Evolutionary conservation across 2,888 invertebrate species (phyloP), one percentile per base, ranked within the genome.

Genomic region (Euzophera pinguis): DNA sequence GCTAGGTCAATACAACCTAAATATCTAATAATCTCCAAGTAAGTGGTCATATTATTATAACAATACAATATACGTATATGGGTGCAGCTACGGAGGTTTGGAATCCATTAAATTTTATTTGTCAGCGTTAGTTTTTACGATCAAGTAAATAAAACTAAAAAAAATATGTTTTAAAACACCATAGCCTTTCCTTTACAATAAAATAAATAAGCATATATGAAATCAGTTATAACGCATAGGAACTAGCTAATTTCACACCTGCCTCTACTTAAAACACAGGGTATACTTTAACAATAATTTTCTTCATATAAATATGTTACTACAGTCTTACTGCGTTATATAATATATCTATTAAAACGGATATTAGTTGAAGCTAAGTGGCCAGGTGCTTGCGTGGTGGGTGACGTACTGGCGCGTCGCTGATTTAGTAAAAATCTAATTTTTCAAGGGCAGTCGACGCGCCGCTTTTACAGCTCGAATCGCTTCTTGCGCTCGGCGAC

Each of bases 401-500:
- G 85, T 69, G 58, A 56, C 61, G 54, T 58, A 47, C 34, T 48
- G 52, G 17, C 49, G 43, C 32, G 32, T 32, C 10, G 9, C 8
- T 32, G 1, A 1, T 32, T 1, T 8, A 1, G 7, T 32, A 32
- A 32, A 32, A 32, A 32, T 10, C n/a, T 32, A 32, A 7, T 3
- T 22, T 22, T 22, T 5, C 3, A 5, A 22, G 22, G 22, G 22
- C 22, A 22, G 22, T 22, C 22, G 22, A 22, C 22, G 22, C 22
- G 22, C 5, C 22, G 22, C 22, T 22, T 5, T 63, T 54, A 90
- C 62, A 91, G 84, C 80, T 94, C 93, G 87, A 94, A 94, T 77
- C 92, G 91, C 82, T 93, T 93, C 84, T 93, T 92, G 75, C 93
- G 91, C 84, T 94, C 94, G 72, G 94, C 94, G 86, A 94, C 95